Percentiles rank a stretch among this genome's conserved stretches.
These are phyloP conservation scores for Austrofundulus limnaeus DNA, from an alignment of 2,113 vertebrate species.

Conservation along the genomic window DNA sequence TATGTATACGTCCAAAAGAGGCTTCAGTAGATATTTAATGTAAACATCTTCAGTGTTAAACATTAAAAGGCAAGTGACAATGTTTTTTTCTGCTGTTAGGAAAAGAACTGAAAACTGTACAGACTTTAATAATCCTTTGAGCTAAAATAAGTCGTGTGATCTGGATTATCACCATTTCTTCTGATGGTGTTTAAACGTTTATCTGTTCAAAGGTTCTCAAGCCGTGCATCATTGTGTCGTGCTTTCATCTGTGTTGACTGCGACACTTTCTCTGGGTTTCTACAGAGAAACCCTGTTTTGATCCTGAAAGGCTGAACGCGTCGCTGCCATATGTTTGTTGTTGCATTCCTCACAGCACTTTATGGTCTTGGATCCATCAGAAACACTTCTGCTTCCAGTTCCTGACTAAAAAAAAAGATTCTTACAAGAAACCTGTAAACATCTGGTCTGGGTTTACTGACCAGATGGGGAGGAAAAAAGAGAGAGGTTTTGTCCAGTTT, in stretches of 20 bases:
- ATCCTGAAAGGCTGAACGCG: slow-evolving; percentile 8
- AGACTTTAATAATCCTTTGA: too few relatives aligned
- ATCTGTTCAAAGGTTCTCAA: neutral
- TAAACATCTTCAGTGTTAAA: too few relatives aligned
- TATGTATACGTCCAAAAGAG: too few relatives aligned
- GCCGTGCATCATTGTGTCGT: neutral
- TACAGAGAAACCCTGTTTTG: neutral
- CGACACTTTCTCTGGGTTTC: neutral
- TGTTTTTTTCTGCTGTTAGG: too few relatives aligned
- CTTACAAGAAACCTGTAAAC: slow-evolving; percentile 49
- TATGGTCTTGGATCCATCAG: slow-evolving; percentile 33
- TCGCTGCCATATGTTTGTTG: slow-evolving; percentile 24
- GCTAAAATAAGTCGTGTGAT: too few relatives aligned
- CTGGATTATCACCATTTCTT: neutral
- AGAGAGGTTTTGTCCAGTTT: slow-evolving; percentile 45
- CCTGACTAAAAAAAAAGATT: slow-evolving; percentile 23
- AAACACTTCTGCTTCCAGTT: slow-evolving; percentile 46
- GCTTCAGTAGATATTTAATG: too few relatives aligned
- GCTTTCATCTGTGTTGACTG: neutral
- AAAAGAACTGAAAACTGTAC: too few relatives aligned
- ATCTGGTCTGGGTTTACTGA: slow-evolving; percentile 66
- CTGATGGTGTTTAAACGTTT: slow-evolving; percentile 18
- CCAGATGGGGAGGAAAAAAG: slow-evolving; percentile 63
- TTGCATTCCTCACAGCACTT: slow-evolving; percentile 26
- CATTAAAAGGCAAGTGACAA: too few relatives aligned